Conservation (phyloP, 1,140 invertebrate species). For the Saccostrea cuccullata region DNA sequence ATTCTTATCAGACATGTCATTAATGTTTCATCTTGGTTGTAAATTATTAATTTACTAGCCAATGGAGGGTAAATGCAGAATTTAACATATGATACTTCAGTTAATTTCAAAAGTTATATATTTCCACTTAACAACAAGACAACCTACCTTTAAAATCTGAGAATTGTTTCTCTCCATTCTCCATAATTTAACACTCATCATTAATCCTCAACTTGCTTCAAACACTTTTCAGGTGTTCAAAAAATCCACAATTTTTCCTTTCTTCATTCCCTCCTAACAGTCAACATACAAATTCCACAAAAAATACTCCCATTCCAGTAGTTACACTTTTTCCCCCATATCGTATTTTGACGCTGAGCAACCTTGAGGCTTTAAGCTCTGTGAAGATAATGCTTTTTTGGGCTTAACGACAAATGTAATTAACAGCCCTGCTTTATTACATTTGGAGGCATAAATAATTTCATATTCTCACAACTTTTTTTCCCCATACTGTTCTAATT, state of each 20-base stretch:
- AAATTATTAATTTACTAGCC: neutral
- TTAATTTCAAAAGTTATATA: too few species aligned
- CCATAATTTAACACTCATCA: slow-evolving; percentile 50
- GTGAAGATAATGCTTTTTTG: slow-evolving; percentile 16
- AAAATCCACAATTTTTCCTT: neutral
- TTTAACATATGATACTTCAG: too few species aligned
- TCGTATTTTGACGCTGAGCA: neutral
- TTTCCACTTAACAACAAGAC: neutral
- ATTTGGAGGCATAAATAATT: slow-evolving; percentile 3
- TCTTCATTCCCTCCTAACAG: neutral
- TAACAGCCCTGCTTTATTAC: neutral
- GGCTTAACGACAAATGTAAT: slow-evolving; percentile 10
- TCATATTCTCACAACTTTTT: slow-evolving; percentile 11
- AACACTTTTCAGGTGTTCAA: neutral
- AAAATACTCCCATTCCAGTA: neutral
- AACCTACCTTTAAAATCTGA: slow-evolving; percentile 45
- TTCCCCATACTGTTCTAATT: neutral
- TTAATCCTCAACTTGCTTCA: neutral
- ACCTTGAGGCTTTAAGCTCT: neutral
- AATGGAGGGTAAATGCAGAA: too few species aligned
- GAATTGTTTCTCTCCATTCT: slow-evolving; percentile 46
- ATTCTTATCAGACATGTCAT: too few species aligned
- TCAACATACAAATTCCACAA: neutral
- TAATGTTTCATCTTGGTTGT: too few species aligned
- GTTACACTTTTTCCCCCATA: neutral